Evolutionary conservation across 2,113 vertebrate genomes (phyloP).

Genomic region (Engystomops pustulosus): DNA sequence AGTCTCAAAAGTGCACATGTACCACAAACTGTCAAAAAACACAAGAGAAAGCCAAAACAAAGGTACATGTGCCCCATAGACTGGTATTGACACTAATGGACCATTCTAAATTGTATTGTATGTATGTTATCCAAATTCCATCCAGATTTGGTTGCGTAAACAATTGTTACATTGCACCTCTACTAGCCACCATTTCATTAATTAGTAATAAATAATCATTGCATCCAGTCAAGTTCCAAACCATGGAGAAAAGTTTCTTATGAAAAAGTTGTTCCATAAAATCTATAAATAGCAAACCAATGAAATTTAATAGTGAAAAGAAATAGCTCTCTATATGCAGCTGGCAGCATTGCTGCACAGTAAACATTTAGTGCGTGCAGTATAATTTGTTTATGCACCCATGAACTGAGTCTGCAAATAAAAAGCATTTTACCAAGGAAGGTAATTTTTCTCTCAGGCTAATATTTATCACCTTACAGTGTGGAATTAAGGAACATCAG

Average conservation of each 20-base stretch:
- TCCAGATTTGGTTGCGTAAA: too few species aligned
- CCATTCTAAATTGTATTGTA: too few species aligned
- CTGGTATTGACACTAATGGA: too few species aligned
- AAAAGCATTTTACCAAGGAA: conserved; percentile 18
- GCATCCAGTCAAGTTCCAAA: too few species aligned
- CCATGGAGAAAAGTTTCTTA: neutral
- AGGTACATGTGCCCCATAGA: too few species aligned
- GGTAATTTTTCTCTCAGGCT: conserved; percentile 14
- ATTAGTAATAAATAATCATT: neutral
- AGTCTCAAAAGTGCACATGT: too few species aligned
- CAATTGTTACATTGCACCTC: too few species aligned
- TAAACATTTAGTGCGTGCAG: conserved; percentile 9
- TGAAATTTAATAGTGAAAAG: conserved; percentile 21
- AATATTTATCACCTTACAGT: neutral
- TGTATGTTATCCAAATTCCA: too few species aligned
- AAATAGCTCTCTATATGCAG: conserved; percentile 10
- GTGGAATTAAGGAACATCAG: neutral
- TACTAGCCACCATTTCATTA: too few species aligned
- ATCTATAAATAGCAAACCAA: conserved; percentile 7
- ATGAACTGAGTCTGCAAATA: conserved; percentile 7
- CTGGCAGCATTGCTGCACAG: neutral
- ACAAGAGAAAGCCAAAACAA: too few species aligned
- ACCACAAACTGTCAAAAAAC: too few species aligned
- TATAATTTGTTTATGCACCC: conserved; percentile 8
- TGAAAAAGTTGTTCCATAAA: conserved; percentile 2